Percentiles rank a stretch among this genome's conserved stretches.
Conservation (phyloP, 2,113 vertebrate species). For the Pituophis catenifer region DNA sequence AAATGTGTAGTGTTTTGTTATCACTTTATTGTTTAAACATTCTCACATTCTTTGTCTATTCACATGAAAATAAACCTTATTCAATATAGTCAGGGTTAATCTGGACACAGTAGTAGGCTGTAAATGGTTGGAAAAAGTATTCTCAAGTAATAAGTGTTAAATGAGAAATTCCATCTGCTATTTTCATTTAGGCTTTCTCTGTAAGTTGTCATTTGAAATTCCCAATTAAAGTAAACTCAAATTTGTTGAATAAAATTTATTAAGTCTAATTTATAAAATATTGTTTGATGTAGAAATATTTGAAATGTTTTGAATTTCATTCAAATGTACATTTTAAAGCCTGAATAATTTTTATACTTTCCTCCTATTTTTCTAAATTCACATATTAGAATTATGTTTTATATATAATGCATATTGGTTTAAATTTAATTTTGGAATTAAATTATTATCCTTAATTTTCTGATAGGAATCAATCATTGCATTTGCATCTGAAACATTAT, state of each 20-base stretch:
- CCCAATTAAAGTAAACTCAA: not conserved
- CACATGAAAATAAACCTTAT: not conserved
- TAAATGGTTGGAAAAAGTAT: not conserved
- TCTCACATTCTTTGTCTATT: not conserved
- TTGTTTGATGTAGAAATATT: not conserved
- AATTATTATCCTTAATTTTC: not conserved
- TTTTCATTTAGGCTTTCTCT: not conserved
- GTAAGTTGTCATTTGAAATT: not conserved
- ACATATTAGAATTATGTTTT: not conserved
- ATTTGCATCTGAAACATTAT: constrained; percentile 95
- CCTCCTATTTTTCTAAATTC: not conserved
- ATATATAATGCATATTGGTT: not conserved
- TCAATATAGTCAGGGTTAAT: not conserved
- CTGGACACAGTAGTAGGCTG: not conserved
- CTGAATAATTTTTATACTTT: not conserved
- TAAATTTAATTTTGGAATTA: not conserved
- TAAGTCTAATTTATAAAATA: not conserved
- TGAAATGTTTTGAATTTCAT: not conserved
- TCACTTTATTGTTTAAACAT: not conserved
- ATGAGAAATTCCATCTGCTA: not conserved
- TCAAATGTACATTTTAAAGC: not conserved
- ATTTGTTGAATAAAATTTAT: not conserved
- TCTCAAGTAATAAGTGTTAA: not conserved
- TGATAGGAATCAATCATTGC: constrained; percentile 92
- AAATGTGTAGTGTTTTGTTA: not conserved